Evolutionary conservation across 1,140 invertebrate genomes (phyloP).

Genomic region (Caenorhabditis latens): DNA sequence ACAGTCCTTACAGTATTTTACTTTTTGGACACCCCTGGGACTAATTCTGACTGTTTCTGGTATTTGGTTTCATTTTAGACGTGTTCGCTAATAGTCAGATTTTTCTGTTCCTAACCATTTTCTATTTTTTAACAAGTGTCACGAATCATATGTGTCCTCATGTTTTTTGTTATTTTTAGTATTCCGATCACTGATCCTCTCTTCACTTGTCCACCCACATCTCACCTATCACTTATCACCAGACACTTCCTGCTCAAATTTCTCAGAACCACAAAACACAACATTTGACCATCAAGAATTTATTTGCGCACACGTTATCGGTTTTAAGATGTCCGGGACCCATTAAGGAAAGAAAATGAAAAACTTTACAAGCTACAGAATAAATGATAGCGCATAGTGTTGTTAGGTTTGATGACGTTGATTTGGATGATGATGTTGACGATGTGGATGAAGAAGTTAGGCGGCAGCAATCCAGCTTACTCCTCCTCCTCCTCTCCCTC

Average conservation of each 20-base stretch:
- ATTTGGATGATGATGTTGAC: constrained; percentile 33
- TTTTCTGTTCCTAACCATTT: too few relatives aligned
- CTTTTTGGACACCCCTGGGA: too few relatives aligned
- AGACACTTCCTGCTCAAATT: constrained; percentile 2
- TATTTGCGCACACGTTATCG: constrained; percentile 21
- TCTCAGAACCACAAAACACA: neutral
- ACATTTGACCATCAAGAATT: constrained; percentile 29
- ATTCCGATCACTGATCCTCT: neutral
- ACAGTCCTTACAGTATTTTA: too few relatives aligned
- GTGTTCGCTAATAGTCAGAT: too few relatives aligned
- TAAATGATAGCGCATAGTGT: neutral
- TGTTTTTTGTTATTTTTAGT: neutral
- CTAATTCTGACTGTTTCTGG: too few relatives aligned
- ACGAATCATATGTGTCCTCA: too few relatives aligned
- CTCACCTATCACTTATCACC: neutral
- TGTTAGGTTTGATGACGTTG: constrained; percentile 35
- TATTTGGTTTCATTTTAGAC: too few relatives aligned
- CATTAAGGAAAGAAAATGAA: neutral
- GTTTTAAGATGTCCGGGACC: constrained; percentile 22
- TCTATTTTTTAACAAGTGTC: too few relatives aligned
- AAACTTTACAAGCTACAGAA: constrained; percentile 41
- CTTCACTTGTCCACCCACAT: neutral
- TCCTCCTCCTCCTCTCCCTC: constrained; percentile 48
- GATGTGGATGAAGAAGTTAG: neutral
- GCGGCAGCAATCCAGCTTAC: neutral